Evolutionary conservation across 2,888 invertebrate genomes (phyloP).

Genomic region (Lithodes maja): DNA sequence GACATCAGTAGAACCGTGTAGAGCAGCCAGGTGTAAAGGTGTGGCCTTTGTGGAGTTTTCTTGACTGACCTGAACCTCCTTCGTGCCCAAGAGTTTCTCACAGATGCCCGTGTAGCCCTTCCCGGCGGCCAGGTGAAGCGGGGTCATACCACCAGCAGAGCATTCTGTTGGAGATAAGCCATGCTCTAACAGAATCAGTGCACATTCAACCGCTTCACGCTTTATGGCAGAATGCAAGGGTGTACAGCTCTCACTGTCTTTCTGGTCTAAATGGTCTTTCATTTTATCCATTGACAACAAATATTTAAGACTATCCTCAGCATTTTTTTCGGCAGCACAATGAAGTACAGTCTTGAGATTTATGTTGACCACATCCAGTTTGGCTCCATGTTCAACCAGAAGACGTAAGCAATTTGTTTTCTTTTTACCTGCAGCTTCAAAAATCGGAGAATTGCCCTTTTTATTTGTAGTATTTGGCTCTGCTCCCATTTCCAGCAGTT

Average conservation of each 20-base stretch:
- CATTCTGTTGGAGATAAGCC: slow-evolving; percentile 38
- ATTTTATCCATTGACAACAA: slow-evolving; percentile 16
- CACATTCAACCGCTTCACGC: slow-evolving; percentile 52
- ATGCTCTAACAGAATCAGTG: slow-evolving; percentile 45
- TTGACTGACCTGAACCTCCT: slow-evolving; percentile 40
- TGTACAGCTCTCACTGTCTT: slow-evolving; percentile 37
- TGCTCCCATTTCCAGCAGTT: slow-evolving; percentile 49
- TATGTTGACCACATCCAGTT: slow-evolving; percentile 21
- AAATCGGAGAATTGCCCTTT: slow-evolving; percentile 38
- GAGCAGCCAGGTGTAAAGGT: slow-evolving; percentile 63
- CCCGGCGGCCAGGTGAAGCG: slow-evolving; percentile 61
- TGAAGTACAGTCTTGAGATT: slow-evolving; percentile 40
- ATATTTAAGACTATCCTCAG: slow-evolving; percentile 34
- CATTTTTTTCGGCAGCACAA: slow-evolving; percentile 51
- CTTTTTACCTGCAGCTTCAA: slow-evolving; percentile 52
- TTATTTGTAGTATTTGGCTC: slow-evolving; percentile 52
- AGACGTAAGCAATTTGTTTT: slow-evolving; percentile 33
- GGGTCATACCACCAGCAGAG: slow-evolving; percentile 42
- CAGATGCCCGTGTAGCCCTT: slow-evolving; percentile 54
- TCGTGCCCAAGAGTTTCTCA: slow-evolving; percentile 48
- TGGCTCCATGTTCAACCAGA: slow-evolving; percentile 29
- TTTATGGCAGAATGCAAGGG: slow-evolving; percentile 65
- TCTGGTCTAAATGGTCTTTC: slow-evolving; percentile 12
- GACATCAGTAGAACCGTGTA: slow-evolving; percentile 47
- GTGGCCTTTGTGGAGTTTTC: slow-evolving; percentile 49